Base-by-base conservation (phyloP, 2,797 vertebrate species). In the Remorina albescens region DNA sequence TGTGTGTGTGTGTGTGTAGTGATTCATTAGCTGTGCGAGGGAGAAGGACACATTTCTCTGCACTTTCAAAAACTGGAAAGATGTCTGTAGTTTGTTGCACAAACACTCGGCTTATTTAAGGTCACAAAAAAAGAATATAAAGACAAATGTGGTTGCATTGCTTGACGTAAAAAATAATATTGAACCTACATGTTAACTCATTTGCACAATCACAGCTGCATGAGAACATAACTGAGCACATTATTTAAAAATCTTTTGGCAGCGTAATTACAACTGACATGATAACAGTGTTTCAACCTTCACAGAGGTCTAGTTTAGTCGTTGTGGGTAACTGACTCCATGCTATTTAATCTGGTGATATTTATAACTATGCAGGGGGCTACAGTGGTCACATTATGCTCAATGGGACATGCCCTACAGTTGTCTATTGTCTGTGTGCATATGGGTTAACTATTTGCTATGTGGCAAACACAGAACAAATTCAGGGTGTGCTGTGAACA, bases 21-120 rank as follows among this genome's bases (percentile, higher is more conserved):
- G 81, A 90, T 86, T 92, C 86, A 92, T 92, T 92, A 91, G 73
- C 73, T 46, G 59, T 32, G 65, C 34, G 36, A 11, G 50, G 25
- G 41, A 68, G 76, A 71, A 13, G 39, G 32, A 65, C 25, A 47
- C 32, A 23, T 73, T 75, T 74, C 72, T 41, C 53, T 66, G 53
- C 16, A 30, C 46, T 69, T 86, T 64, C 65, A 42, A 79, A 74
- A 74, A 41, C 37, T 21, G 47, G 34, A 70, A 72, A 75, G 57
- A 51, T 49, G 16, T 69, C 23, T 74, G 30, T 58, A 69, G 51
- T 86, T 69, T 62, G 58, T 50, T 44, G 49, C 42, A 79, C 60
- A 63, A 58, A 71, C 41, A 13, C 13, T 19, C 44, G 34, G 34
- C 26, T 28, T 47, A 50, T 66, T 67, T 36, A 84, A 82, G 53